Evolutionary conservation across 2,797 vertebrate species (phyloP).

Genomic region (Cyclopterus lumpus): DNA sequence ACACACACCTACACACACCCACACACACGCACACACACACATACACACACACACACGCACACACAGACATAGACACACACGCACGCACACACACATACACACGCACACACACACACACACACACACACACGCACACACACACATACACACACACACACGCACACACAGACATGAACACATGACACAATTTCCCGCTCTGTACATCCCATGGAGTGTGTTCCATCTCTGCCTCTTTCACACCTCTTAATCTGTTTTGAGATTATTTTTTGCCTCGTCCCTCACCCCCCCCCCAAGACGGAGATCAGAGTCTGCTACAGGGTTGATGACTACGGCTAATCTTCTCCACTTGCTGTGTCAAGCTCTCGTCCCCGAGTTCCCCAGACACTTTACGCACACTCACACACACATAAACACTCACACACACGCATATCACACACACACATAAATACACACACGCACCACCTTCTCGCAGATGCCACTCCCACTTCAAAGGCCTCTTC

Average conservation of each 20-base stretch:
- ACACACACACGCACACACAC: neutral
- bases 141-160: neutral
- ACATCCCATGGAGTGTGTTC: conserved; percentile 2
- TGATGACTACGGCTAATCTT: conserved; percentile 73
- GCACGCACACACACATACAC: neutral
- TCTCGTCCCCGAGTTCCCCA: conserved; percentile 28
- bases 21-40: neutral
- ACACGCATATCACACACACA: neutral
- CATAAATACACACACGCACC: conserved; percentile 17
- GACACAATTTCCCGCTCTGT: neutral
- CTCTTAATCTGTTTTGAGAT: conserved; percentile 21
- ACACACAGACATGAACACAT: neutral
- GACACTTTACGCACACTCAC: conserved; percentile 21
- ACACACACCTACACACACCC: neutral
- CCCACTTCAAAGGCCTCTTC: conserved; percentile 55
- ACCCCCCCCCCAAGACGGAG: conserved; percentile 31
- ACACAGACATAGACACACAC: neutral
- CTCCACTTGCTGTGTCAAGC: conserved; percentile 49
- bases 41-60: neutral
- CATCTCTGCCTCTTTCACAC: conserved; percentile 34
- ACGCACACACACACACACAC: conserved; percentile 2
- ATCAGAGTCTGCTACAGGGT: conserved; percentile 58
- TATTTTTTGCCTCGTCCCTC: conserved; percentile 45
- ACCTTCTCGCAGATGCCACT: conserved; percentile 8
- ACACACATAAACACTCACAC: conserved; percentile 20